These are phyloP conservation scores for Andrena dorsata DNA, from an alignment of 2,888 invertebrate species.

Conservation along the genomic window DNA sequence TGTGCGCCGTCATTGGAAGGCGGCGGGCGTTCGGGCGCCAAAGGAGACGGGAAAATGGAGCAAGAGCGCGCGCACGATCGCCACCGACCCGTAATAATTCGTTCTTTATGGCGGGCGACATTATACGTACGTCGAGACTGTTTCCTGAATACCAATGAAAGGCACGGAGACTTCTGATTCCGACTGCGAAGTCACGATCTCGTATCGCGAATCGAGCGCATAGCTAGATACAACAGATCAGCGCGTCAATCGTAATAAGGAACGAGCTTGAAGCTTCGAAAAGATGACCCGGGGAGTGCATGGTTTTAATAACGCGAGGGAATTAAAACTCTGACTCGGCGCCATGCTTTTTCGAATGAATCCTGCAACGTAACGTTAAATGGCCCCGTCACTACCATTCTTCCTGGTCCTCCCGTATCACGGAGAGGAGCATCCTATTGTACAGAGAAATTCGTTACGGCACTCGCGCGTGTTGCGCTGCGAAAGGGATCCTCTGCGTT, in stretches of 20 bases:
- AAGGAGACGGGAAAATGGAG: slow-evolving; percentile 23
- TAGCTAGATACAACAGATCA: too few relatives aligned
- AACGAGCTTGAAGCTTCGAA: neutral
- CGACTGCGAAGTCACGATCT: too few relatives aligned
- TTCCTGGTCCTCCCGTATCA: neutral
- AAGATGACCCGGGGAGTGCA: slow-evolving; percentile 5
- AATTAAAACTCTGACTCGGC: neutral
- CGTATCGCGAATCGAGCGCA: too few relatives aligned
- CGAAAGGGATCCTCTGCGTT: slow-evolving; percentile 4
- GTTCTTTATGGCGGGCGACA: neutral
- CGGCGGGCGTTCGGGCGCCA: slow-evolving; percentile 7
- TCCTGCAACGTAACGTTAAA: slow-evolving; percentile 4
- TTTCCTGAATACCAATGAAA: neutral
- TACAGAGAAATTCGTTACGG: slow-evolving; percentile 30
- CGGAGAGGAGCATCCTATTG: neutral
- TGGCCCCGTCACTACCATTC: neutral
- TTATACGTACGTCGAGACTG: neutral
- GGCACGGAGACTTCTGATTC: neutral
- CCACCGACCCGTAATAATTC: slow-evolving; percentile 32
- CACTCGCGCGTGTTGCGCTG: slow-evolving; percentile 1
- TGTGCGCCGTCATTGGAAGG: slow-evolving; percentile 32
- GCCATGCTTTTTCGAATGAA: neutral
- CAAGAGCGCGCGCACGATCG: neutral
- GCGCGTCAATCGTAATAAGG: neutral
- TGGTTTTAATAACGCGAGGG: slow-evolving; percentile 12